Percentiles rank a stretch among this genome's conserved stretches.
Evolutionary conservation across 2,113 vertebrate genomes (phyloP).

Genomic region (Gasterosteus aculeatus): DNA sequence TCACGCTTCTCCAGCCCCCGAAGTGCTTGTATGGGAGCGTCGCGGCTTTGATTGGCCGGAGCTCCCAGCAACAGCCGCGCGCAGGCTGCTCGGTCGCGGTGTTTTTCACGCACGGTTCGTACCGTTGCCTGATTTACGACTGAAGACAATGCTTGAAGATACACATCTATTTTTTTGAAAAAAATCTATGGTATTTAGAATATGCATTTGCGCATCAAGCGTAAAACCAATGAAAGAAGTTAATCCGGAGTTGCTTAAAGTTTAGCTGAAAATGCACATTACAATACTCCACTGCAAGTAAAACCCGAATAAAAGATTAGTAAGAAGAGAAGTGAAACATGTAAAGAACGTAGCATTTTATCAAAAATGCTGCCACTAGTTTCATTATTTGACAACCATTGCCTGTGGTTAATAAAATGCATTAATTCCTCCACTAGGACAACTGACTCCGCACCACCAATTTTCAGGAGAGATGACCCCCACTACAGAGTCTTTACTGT

Average conservation of each 20-base stretch:
- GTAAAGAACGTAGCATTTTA: neutral
- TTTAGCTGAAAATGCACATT: neutral
- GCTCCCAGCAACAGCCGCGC: conserved; percentile 78
- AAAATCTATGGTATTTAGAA: too few relatives aligned
- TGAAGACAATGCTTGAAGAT: too few relatives aligned
- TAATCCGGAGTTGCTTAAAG: neutral
- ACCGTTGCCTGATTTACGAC: conserved; percentile 5
- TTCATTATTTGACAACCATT: neutral
- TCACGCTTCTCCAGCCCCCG: conserved; percentile 68
- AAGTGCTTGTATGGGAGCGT: conserved; percentile 43
- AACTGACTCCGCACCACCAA: too few relatives aligned
- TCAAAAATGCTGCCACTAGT: neutral
- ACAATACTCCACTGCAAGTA: neutral
- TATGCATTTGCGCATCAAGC: neutral
- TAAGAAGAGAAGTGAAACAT: neutral
- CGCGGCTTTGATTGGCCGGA: conserved; percentile 74
- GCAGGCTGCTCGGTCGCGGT: conserved; percentile 29
- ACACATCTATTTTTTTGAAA: neutral
- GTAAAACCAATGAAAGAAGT: neutral
- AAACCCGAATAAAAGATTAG: neutral
- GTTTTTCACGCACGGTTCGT: conserved; percentile 1
- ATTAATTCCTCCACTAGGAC: neutral
- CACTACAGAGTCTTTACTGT: too few relatives aligned
- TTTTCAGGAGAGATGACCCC: too few relatives aligned
- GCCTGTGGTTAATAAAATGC: neutral